phyloP scores from a whole-genome alignment of 2,888 invertebrate species.

The Opisthograptis luteolata region DNA sequence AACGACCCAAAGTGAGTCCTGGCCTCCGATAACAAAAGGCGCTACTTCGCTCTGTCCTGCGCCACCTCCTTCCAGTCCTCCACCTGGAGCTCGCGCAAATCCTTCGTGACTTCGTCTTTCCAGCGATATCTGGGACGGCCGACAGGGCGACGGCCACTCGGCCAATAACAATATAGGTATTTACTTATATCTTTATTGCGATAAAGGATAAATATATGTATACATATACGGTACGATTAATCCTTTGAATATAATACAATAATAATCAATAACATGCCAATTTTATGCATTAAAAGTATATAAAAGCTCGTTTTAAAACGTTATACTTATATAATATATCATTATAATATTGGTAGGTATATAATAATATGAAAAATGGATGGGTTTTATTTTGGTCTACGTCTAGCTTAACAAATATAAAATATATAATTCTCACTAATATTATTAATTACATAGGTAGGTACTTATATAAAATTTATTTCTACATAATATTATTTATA shows the following conservation, averaged over 20 bases:
- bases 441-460: conserved; percentile 28
- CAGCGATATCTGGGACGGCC: no score
- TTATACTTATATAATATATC: conserved; percentile 39
- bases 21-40: no score
- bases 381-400: conserved; percentile 68
- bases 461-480: conserved; percentile 42
- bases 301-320: conserved; percentile 38
- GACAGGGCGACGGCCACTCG: no score
- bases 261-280: conserved; percentile 26
- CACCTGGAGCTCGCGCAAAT: no score
- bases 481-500: conserved; percentile 36
- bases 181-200: conserved; percentile 32
- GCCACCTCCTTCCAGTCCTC: no score
- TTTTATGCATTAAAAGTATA: conserved; percentile 30
- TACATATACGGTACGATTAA: conserved; percentile 30
- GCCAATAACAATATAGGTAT: conserved; percentile 3
- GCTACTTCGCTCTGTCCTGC: no score
- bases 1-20: no score
- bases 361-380: conserved; percentile 48
- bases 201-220: conserved; percentile 29
- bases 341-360: no score
- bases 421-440: conserved; percentile 15
- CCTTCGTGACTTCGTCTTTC: no score
- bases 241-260: conserved; percentile 25
- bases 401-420: conserved; percentile 60